Base-by-base conservation (phyloP, 2,797 vertebrate species). In the Sebastolobus alascanus region DNA sequence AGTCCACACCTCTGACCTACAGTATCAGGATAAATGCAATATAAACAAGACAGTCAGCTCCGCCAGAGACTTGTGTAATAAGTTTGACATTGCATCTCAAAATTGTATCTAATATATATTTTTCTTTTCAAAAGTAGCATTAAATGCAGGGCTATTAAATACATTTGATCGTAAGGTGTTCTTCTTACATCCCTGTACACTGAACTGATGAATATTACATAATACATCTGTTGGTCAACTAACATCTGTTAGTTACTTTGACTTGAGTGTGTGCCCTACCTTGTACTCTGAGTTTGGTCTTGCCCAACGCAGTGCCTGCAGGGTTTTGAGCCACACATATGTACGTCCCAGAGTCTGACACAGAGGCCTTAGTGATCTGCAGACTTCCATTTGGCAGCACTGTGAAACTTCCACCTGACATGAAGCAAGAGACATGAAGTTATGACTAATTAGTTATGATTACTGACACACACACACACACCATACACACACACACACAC, bases 291-390 rank as follows among this genome's bases (percentile, higher is more conserved):
- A 99, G 94, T 91, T 97, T 99, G 85, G 97, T 97, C 91, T 98
- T 99, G 40, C 97, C 97, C 83, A 99, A 90, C 2, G 98, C 97
- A 0, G 98, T 99, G 11, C 99, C 99, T 38, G 97, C 97, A 78
- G 96, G 94, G 88, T 99, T 99, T 88, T 99, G 99, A 88, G 98
- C 99, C 89, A 99, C 96, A 80, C 99, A 99, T 79, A 97, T 97
- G 71, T 98, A 99, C 10, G 95, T 97, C 18, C 99, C 98, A 82
- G 97, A 94, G 92, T 99, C 97, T 35, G 96, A 94, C 73, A 96
- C 92, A 61, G 91, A 71, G 10, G 96, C 95, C 82, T 95, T 97
- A 78, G 95, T 93, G 91, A 99, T 99, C 91, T 97, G 97, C 71
- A 99, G 94, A 77, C 95, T 93, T 11, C 99, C 99, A 50, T 84